Percentiles rank a stretch among this genome's conserved stretches.
Evolutionary conservation across 2,888 invertebrate species (phyloP).

Genomic region (Microctonus hyperodae): DNA sequence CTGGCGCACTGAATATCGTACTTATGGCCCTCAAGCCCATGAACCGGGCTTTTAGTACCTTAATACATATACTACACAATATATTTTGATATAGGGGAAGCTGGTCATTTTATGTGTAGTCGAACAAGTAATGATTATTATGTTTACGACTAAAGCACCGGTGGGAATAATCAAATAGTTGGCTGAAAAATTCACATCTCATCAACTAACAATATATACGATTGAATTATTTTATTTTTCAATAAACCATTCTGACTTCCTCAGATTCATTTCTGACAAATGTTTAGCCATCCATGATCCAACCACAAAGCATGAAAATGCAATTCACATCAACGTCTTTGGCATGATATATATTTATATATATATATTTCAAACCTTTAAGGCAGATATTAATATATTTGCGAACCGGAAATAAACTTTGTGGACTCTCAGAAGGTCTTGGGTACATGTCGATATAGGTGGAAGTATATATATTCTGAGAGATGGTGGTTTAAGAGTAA

Average conservation of each 20-base stretch:
- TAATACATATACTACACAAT: background rate
- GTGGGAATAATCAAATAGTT: conserved; percentile 25
- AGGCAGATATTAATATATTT: background rate
- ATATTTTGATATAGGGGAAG: background rate
- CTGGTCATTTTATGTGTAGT: conserved; percentile 11
- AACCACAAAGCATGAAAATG: background rate
- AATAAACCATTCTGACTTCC: background rate
- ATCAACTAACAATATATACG: background rate
- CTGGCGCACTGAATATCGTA: conserved; percentile 3
- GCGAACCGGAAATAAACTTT: background rate
- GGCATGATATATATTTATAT: background rate
- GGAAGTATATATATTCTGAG: background rate
- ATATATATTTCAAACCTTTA: too few species aligned
- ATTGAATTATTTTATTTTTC: background rate
- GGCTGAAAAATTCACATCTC: background rate
- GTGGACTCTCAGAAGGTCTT: conserved; percentile 3
- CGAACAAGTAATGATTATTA: conserved; percentile 47
- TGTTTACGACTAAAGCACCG: conserved; percentile 45
- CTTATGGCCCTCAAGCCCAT: conserved; percentile 15
- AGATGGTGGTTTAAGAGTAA: background rate
- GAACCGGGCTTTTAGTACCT: conserved; percentile 10
- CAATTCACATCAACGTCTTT: background rate
- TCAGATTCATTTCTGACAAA: background rate
- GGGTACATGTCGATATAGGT: conserved; percentile 6
- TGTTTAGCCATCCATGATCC: background rate